phyloP scores from a whole-genome alignment of 2,113 vertebrate genomes.

The Hipposideros armiger region DNA sequence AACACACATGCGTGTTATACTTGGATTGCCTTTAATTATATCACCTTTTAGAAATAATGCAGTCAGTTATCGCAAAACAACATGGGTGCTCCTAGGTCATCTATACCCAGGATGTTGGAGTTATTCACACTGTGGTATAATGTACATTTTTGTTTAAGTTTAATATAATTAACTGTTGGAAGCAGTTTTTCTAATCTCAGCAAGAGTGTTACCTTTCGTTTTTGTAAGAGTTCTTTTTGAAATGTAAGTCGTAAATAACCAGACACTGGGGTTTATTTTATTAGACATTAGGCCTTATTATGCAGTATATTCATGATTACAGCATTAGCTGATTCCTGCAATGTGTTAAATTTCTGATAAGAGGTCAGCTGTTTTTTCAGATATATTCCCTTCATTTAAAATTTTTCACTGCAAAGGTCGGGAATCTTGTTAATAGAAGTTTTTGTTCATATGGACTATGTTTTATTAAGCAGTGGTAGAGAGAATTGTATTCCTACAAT shows the following conservation, averaged over 20 bases:
- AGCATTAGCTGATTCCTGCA: background rate
- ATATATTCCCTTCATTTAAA: background rate
- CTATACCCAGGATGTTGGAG: background rate
- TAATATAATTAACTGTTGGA: background rate
- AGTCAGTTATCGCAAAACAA: background rate
- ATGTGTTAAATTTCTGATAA: background rate
- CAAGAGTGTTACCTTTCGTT: background rate
- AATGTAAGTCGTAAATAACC: background rate
- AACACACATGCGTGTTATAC: background rate
- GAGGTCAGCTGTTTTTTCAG: background rate
- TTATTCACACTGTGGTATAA: background rate
- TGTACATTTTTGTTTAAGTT: background rate
- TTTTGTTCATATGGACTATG: background rate
- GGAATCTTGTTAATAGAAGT: background rate
- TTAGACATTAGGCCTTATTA: background rate
- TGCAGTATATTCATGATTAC: too few relatives aligned
- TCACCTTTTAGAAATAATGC: background rate
- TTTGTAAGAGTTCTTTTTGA: background rate
- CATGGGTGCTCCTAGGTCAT: background rate
- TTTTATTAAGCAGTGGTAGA: background rate
- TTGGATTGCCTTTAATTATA: background rate
- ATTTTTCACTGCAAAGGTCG: background rate
- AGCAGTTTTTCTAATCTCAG: conserved; percentile 3
- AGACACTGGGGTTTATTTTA: background rate
- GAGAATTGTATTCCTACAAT: background rate